These are phyloP conservation scores for Prionace glauca DNA, from an alignment of 2,797 vertebrate genomes.

Conservation along the genomic window DNA sequence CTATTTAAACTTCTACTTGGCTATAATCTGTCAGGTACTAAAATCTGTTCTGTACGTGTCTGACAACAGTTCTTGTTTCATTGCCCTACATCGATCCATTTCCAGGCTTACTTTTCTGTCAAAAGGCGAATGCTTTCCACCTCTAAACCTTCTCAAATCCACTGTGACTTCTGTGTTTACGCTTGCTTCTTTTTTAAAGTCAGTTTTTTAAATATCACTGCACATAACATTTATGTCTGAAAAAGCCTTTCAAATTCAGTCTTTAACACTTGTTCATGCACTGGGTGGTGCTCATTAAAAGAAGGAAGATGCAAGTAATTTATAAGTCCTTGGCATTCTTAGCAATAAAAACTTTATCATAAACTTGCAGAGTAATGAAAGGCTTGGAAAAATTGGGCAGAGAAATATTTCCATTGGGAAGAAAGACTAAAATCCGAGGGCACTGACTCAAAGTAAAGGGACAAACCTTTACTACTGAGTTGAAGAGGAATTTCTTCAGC, in stretches of 20 bases:
- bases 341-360: neutral
- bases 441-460: no score
- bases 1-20: neutral
- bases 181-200: neutral
- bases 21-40: neutral
- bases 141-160: slow-evolving; percentile 41
- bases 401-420: no score
- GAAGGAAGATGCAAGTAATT: neutral
- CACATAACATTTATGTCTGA: neutral
- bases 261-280: neutral
- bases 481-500: no score
- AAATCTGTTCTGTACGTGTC: neutral
- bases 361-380: no score
- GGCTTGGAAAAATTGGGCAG: no score
- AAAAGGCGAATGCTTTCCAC: slow-evolving; percentile 25
- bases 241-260: neutral
- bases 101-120: neutral
- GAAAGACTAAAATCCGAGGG: no score
- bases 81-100: neutral
- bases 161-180: neutral
- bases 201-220: neutral
- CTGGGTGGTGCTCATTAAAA: neutral
- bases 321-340: neutral
- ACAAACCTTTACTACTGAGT: no score
- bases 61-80: neutral